A percentile compares a stretch with the other conserved stretches of the same genome.
phyloP scores from a whole-genome alignment of 30 jellyfish, hydroid and myxozoan genomes.

The Hydractinia symbiolongicarpus region DNA sequence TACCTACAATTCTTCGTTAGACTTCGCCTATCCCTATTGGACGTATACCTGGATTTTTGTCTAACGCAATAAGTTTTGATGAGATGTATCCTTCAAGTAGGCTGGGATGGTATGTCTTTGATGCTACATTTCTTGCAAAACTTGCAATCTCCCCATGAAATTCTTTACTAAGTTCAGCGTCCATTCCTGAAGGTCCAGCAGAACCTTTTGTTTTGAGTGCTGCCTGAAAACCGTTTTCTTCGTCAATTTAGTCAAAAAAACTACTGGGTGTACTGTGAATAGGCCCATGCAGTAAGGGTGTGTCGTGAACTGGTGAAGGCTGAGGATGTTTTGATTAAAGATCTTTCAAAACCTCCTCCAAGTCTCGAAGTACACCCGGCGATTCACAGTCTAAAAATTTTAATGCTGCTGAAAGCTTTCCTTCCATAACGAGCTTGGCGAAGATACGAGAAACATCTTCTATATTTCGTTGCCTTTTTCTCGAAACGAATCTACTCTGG shows the following conservation, averaged over 20 bases:
- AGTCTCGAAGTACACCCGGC: not conserved
- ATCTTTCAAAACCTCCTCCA: too few species aligned
- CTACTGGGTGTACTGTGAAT: not conserved
- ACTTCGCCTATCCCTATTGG: too few species aligned
- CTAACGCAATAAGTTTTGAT: not conserved
- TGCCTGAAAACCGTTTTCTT: too few species aligned
- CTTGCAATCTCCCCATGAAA: not conserved
- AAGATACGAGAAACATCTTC: not conserved
- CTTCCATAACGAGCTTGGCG: slow-evolving; percentile 3
- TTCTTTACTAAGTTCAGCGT: not conserved
- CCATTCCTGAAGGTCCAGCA: slow-evolving; percentile 7
- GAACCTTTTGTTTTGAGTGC: not conserved
- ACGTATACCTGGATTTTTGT: too few species aligned
- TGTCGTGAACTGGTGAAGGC: not conserved
- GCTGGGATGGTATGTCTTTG: slow-evolving; percentile 8
- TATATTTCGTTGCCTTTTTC: not conserved
- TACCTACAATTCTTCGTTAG: too few species aligned
- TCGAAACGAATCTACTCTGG: not conserved
- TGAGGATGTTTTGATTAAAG: too few species aligned
- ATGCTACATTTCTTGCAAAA: not conserved
- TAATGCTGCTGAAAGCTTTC: not conserved
- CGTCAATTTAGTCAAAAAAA: too few species aligned
- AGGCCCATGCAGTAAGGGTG: not conserved
- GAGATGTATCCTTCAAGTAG: not conserved
- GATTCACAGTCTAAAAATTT: not conserved